These are phyloP conservation scores for Menidia menidia DNA, from an alignment of 2,797 vertebrate genomes.

Conservation along the genomic window DNA sequence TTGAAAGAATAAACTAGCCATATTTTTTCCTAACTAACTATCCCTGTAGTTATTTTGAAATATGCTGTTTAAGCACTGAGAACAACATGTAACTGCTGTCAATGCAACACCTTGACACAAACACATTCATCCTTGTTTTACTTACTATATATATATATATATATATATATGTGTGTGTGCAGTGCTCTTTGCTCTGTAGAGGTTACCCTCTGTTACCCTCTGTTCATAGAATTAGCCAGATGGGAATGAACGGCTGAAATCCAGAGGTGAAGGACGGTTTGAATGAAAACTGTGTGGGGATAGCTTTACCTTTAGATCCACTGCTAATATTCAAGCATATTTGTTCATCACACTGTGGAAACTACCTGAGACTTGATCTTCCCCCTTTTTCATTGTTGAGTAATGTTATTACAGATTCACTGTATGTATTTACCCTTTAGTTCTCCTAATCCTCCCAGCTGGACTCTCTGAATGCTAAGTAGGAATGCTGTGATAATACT, in stretches of 20 bases:
- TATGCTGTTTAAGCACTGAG: too few species aligned
- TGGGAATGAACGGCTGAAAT: conserved; percentile 10
- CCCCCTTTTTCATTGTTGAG: conserved; percentile 40
- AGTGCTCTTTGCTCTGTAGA: too few species aligned
- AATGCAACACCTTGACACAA: too few species aligned
- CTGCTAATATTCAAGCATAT: conserved; percentile 32
- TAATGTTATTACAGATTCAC: conserved; percentile 54
- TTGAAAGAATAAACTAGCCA: too few species aligned
- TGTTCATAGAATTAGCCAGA: conserved; percentile 20
- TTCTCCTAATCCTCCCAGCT: conserved; percentile 45
- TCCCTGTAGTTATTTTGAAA: too few species aligned
- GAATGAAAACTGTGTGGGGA: conserved; percentile 38
- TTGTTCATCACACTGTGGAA: conserved; percentile 38
- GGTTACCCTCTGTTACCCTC: background rate
- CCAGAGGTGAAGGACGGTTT: conserved; percentile 14
- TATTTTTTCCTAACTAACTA: too few species aligned
- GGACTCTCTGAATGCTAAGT: conserved; percentile 47
- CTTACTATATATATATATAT: too few species aligned
- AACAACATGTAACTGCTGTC: too few species aligned
- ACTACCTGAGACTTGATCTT: conserved; percentile 35
- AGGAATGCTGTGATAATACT: conserved; percentile 23
- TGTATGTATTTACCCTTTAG: conserved; percentile 61
- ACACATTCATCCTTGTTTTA: conserved; percentile 3
- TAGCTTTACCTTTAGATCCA: conserved; percentile 48
- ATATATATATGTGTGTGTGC: too few species aligned